A percentile compares a stretch with the other conserved stretches of the same genome.
Evolutionary conservation across 2,113 vertebrate genomes (phyloP).

Genomic region (Festucalex cinctus): DNA sequence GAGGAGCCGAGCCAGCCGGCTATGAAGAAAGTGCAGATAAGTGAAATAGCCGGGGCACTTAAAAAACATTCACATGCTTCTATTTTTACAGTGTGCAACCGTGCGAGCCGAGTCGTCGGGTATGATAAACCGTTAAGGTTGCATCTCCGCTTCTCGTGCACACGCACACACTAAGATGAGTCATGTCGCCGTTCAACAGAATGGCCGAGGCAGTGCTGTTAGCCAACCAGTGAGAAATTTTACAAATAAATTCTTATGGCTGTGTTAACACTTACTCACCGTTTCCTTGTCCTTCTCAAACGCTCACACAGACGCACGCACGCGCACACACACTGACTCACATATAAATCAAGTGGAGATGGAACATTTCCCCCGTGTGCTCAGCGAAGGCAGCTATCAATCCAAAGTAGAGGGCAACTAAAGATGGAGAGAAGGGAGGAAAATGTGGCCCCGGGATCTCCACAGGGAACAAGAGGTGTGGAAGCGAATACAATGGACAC

Average conservation of each 20-base stretch:
- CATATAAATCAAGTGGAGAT: constrained; percentile 50
- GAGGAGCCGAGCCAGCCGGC: constrained; percentile 3
- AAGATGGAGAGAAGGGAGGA: constrained; percentile 17
- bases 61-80: background rate
- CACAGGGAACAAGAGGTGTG: constrained; percentile 22
- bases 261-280: constrained; percentile 15
- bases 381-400: constrained; percentile 53
- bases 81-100: background rate
- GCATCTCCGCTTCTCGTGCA: background rate
- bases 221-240: constrained; percentile 48
- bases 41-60: constrained; percentile 17
- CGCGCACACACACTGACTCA: background rate
- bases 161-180: constrained; percentile 29
- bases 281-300: background rate
- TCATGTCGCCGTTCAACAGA: constrained; percentile 59
- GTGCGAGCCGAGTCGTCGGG: constrained; percentile 10
- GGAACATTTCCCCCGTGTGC: constrained; percentile 53
- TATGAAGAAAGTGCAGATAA: constrained; percentile 26
- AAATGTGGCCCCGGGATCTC: constrained; percentile 38
- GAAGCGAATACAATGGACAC: constrained; percentile 22
- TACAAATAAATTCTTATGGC: constrained; percentile 58
- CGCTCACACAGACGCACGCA: constrained; percentile 6
- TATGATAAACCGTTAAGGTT: constrained; percentile 14
- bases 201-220: constrained; percentile 49
- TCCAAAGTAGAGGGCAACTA: constrained; percentile 34